phyloP scores from a whole-genome alignment of 2,888 invertebrate species.

The Tanaodytes sp. region DNA sequence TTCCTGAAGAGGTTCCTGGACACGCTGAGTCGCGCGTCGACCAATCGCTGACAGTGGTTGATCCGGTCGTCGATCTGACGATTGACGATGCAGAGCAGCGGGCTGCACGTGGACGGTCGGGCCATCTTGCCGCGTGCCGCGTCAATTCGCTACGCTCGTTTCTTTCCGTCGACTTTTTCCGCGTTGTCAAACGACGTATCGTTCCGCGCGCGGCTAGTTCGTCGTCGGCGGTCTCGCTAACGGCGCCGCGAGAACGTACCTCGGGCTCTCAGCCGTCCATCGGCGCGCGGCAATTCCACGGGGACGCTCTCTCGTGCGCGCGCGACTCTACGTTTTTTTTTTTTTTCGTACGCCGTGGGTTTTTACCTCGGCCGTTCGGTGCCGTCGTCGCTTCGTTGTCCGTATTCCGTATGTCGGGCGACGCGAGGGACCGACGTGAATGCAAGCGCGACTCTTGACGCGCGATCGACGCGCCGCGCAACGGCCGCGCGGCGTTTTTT shows the following conservation, averaged over 20 bases:
- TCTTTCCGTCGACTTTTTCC: too few species aligned
- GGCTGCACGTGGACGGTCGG: slow-evolving; percentile 75
- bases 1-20: slow-evolving; percentile 86
- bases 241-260: not conserved
- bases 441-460: too few species aligned
- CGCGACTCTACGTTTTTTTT: too few species aligned
- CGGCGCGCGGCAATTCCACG: slow-evolving; percentile 1
- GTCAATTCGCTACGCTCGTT: too few species aligned
- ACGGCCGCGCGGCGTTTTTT: too few species aligned
- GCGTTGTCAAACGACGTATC: too few species aligned
- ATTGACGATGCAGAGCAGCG: slow-evolving; percentile 77
- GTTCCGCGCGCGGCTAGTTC: too few species aligned
- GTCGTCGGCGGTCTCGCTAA: too few species aligned
- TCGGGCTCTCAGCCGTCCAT: slow-evolving; percentile 3
- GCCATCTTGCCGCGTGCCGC: slow-evolving; percentile 72
- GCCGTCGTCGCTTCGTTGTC: not conserved
- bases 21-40: slow-evolving; percentile 77
- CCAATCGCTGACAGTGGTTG: slow-evolving; percentile 77
- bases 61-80: slow-evolving; percentile 78
- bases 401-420: slow-evolving; percentile 21
- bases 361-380: not conserved
- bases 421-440: too few species aligned
- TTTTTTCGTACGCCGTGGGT: slow-evolving; percentile 8
- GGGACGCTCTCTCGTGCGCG: too few species aligned
- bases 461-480: too few species aligned